Conservation (phyloP, 2,797 vertebrate species). For the Xiphorhynchus erythropygius region DNA sequence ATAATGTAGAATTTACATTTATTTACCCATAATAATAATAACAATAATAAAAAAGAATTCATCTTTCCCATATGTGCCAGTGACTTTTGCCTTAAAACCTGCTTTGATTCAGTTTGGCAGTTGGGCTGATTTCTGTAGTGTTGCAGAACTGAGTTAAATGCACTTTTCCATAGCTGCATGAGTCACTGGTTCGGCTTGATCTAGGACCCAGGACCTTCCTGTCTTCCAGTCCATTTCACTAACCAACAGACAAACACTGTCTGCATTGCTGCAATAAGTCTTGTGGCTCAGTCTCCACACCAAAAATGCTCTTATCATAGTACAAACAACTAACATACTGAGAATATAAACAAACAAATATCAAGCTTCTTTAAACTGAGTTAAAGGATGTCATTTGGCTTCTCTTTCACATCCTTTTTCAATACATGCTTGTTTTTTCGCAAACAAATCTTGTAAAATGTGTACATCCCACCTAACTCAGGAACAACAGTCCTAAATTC, state of each 20-base stretch:
- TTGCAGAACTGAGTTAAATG: not conserved
- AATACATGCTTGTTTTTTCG: constrained; percentile 48
- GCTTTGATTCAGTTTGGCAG: not conserved
- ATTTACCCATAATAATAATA: not conserved
- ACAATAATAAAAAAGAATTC: not conserved
- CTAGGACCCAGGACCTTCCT: constrained; percentile 29
- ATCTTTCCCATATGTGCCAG: not conserved
- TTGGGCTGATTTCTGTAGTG: not conserved
- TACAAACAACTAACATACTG: constrained; percentile 67
- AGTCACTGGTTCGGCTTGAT: constrained; percentile 29
- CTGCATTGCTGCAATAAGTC: constrained; percentile 3
- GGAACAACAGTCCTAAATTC: not conserved
- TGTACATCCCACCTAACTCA: not conserved
- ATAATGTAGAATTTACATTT: not conserved
- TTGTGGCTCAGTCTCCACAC: constrained; percentile 15
- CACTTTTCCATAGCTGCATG: constrained; percentile 1
- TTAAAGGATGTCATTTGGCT: constrained; percentile 62
- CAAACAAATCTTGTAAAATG: not conserved
- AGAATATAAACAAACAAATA: constrained; percentile 71
- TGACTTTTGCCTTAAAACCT: not conserved
- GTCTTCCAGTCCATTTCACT: constrained; percentile 7
- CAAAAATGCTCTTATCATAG: constrained; percentile 74
- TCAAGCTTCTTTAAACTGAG: constrained; percentile 62
- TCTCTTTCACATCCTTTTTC: constrained; percentile 66
- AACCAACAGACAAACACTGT: constrained; percentile 49